These are phyloP conservation scores for Halcyon chelicuti DNA, from an alignment of 2,797 vertebrate genomes.

Conservation along the genomic window DNA sequence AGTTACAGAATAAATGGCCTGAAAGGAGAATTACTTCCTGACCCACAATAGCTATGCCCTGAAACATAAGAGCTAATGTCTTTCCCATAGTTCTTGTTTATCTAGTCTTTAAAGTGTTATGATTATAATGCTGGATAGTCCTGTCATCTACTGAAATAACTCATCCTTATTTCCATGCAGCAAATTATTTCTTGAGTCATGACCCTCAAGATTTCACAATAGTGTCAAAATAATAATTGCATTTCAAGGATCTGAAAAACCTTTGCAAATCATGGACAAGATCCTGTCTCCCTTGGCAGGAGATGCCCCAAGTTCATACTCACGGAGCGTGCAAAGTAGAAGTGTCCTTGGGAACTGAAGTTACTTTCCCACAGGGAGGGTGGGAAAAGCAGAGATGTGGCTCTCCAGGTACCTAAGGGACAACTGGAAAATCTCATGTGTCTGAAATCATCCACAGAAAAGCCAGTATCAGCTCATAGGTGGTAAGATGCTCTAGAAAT, in stretches of 20 bases:
- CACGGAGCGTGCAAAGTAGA: background rate
- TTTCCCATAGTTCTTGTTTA: constrained; percentile 50
- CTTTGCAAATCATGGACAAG: background rate
- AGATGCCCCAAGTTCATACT: background rate
- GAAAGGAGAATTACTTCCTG: constrained; percentile 1
- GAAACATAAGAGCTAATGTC: constrained; percentile 6
- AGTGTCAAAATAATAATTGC: background rate
- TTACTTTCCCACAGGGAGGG: background rate
- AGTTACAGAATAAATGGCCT: background rate
- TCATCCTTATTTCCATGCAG: background rate
- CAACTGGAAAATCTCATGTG: background rate
- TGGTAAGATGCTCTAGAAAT: background rate
- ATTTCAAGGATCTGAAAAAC: background rate
- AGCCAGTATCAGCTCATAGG: background rate
- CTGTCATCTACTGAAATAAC: constrained; percentile 3
- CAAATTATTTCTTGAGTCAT: background rate
- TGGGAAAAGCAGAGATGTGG: fast-evolving
- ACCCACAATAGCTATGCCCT: background rate
- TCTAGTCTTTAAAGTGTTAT: constrained; percentile 20
- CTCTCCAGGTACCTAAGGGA: background rate
- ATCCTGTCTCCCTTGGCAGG: background rate
- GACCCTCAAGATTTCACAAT: background rate
- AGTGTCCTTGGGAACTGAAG: background rate
- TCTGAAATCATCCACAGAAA: background rate
- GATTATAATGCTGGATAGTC: background rate